Evolutionary conservation across 2,797 vertebrate species (phyloP).

Genomic region (Chrysolophus pictus): DNA sequence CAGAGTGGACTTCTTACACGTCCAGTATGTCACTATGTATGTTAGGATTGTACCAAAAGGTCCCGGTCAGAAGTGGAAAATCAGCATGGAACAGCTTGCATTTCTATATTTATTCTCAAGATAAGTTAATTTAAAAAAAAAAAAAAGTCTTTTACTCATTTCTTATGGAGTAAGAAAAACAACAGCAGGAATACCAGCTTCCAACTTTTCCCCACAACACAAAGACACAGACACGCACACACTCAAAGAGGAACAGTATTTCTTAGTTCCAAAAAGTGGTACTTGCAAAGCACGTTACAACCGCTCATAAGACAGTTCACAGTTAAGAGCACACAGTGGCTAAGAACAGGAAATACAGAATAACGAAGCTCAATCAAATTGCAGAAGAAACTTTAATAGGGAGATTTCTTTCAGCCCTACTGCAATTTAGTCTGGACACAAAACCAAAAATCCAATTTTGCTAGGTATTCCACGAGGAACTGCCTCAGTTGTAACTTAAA

Average conservation of each 20-base stretch:
- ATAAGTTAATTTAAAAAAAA: background rate
- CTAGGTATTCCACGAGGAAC: conserved; percentile 6
- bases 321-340: conserved; percentile 28
- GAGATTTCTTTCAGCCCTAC: conserved; percentile 12
- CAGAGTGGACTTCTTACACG: background rate
- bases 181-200: background rate
- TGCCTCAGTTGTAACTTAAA: conserved; percentile 21
- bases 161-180: background rate
- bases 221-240: conserved; percentile 26
- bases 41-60: background rate
- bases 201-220: background rate
- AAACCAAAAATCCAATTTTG: conserved; percentile 32
- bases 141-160: background rate
- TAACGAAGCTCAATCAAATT: background rate
- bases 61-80: background rate
- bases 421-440: conserved; percentile 15
- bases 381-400: background rate
- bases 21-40: background rate
- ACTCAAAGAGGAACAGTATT: background rate
- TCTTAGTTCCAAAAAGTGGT: conserved; percentile 1
- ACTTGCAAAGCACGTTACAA: conserved; percentile 8
- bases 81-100: background rate
- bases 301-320: conserved; percentile 2
- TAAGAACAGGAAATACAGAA: conserved; percentile 32
- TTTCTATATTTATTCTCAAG: background rate